Conservation (phyloP, 2,113 vertebrate genomes). For the Stigmatopora argus region DNA sequence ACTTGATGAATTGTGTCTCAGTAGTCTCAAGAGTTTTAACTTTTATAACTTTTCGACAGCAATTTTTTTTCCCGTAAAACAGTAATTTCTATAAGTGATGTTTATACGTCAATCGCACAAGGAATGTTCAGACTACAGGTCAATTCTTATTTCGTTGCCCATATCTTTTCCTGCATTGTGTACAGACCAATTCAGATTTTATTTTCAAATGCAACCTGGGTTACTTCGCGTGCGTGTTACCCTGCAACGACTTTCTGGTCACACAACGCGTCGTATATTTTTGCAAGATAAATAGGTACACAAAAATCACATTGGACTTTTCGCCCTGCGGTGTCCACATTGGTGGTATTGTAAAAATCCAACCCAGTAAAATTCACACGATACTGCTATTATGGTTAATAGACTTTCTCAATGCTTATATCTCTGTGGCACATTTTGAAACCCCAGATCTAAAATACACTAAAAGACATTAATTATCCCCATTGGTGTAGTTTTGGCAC, state of each 20-base stretch:
- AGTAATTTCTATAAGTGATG: background rate
- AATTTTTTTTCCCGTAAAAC: background rate
- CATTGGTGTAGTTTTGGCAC: constrained; percentile 4
- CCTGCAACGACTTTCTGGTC: too few relatives aligned
- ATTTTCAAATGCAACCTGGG: too few relatives aligned
- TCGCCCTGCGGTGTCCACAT: too few relatives aligned
- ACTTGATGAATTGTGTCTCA: background rate
- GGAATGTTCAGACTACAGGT: background rate
- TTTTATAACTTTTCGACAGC: background rate
- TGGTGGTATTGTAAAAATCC: too few relatives aligned
- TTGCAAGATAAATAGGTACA: too few relatives aligned
- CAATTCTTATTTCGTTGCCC: too few relatives aligned
- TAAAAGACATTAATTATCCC: constrained; percentile 2
- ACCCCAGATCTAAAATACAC: background rate
- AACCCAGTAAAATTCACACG: background rate
- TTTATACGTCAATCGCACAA: background rate
- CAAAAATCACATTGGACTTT: too few relatives aligned
- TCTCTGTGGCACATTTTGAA: background rate
- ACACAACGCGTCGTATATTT: too few relatives aligned
- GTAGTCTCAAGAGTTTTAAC: background rate
- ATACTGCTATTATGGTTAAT: background rate
- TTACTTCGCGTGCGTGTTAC: too few relatives aligned
- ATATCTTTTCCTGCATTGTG: too few relatives aligned
- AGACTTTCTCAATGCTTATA: background rate
- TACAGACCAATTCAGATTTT: too few relatives aligned